Conservation (phyloP, 1,140 invertebrate species). For the Anastatus disparis region DNA sequence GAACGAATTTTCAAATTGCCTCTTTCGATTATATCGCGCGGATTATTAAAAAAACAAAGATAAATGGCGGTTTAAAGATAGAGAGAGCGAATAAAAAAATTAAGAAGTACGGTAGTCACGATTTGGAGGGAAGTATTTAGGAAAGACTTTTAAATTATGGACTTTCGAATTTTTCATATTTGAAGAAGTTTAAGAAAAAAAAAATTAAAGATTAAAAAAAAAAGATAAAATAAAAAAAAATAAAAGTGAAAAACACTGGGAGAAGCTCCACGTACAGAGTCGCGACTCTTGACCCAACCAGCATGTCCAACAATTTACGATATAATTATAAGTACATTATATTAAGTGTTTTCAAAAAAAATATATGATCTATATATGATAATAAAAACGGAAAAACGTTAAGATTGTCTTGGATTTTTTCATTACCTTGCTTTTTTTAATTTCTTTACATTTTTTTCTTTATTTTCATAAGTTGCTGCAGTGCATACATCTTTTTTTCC, state of each 20-base stretch:
- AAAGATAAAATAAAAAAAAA: constrained; percentile 35
- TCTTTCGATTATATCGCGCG: constrained; percentile 42
- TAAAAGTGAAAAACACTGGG: constrained; percentile 39
- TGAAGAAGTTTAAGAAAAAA: constrained; percentile 39
- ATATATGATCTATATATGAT: constrained; percentile 63
- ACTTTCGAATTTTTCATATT: constrained; percentile 44
- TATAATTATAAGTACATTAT: constrained; percentile 62
- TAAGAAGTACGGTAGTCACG: constrained; percentile 34
- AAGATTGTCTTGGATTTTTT: constrained; percentile 25
- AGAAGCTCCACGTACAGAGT: constrained; percentile 43
- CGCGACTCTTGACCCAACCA: constrained; percentile 47
- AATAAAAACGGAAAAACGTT: constrained; percentile 54
- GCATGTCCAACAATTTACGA: constrained; percentile 60
- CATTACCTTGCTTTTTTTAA: constrained; percentile 27
- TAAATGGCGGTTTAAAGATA: constrained; percentile 31
- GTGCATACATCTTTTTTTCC: too few relatives aligned
- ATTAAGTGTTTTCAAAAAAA: constrained; percentile 62
- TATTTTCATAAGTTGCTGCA: too few relatives aligned
- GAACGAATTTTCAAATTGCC: constrained; percentile 43
- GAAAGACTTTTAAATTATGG: constrained; percentile 39
- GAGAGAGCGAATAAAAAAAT: too few relatives aligned
- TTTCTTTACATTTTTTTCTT: too few relatives aligned
- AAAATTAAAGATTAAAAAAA: constrained; percentile 22
- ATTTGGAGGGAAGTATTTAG: constrained; percentile 36
- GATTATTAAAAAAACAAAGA: too few relatives aligned